A percentile compares a stretch with the other conserved stretches of the same genome.
Conservation (phyloP, 2,888 invertebrate species). For the Seira musarum region DNA sequence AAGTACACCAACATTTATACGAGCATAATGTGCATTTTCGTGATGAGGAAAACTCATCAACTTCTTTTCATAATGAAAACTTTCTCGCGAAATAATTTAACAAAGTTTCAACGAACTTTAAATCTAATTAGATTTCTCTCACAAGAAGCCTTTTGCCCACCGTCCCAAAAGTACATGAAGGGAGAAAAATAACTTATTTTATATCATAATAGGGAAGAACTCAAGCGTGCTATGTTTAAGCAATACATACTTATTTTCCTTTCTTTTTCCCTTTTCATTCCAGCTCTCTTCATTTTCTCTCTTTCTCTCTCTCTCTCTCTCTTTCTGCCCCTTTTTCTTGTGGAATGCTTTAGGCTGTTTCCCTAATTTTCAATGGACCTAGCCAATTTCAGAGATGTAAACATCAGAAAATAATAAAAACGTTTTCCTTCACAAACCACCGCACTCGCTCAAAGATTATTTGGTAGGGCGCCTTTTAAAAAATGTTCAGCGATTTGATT, state of each 20-base stretch:
- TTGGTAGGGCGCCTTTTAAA: not conserved
- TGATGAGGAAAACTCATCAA: constrained; percentile 70
- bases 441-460: not conserved
- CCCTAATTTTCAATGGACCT: constrained; percentile 69
- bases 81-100: constrained; percentile 70
- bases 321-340: constrained; percentile 9
- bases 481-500: constrained; percentile 8
- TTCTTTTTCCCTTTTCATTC: constrained; percentile 36
- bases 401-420: constrained; percentile 62
- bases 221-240: constrained; percentile 19
- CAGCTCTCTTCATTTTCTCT: constrained; percentile 13
- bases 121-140: constrained; percentile 70
- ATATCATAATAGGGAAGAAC: constrained; percentile 19
- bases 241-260: constrained; percentile 35
- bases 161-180: constrained; percentile 19
- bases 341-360: constrained; percentile 62
- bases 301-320: constrained; percentile 22
- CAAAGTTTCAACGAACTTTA: constrained; percentile 70
- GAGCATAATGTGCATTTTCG: constrained; percentile 66
- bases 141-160: constrained; percentile 58
- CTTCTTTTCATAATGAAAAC: constrained; percentile 70
- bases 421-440: constrained; percentile 46
- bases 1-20: constrained; percentile 44
- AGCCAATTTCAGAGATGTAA: constrained; percentile 66
- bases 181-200: constrained; percentile 3